These are phyloP conservation scores for Camponotus fellah DNA, from an alignment of 2,888 invertebrate species.

Conservation along the genomic window DNA sequence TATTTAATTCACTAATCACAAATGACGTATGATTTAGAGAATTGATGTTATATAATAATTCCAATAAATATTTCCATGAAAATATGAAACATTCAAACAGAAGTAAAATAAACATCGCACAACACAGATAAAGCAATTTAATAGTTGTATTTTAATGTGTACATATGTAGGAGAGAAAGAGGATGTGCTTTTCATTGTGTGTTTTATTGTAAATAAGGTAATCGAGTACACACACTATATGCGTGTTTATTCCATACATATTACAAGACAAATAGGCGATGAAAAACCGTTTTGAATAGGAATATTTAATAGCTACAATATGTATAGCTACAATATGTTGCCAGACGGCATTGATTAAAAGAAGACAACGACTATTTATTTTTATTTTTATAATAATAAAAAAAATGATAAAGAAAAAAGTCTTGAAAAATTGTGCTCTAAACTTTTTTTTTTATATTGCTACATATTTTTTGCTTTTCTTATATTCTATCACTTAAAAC, in stretches of 20 bases:
- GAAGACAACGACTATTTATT: not conserved
- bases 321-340: not conserved
- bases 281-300: not conserved
- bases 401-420: not conserved
- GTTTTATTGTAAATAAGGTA: conserved; percentile 21
- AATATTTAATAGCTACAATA: not conserved
- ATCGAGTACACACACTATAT: not conserved
- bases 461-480: not conserved
- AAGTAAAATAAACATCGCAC: conserved; percentile 34
- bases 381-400: not conserved
- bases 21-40: conserved; percentile 6
- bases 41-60: conserved; percentile 28
- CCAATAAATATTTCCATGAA: conserved; percentile 27
- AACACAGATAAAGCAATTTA: conserved; percentile 1
- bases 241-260: no score
- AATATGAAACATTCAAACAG: not conserved
- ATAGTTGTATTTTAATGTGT: conserved; percentile 33
- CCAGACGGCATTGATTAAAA: not conserved
- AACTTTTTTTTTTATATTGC: not conserved
- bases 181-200: not conserved
- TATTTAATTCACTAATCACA: not conserved
- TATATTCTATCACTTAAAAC: not conserved
- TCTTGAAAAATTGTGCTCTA: not conserved
- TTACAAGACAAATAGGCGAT: conserved; percentile 4
- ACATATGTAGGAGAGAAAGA: not conserved